phyloP scores from a whole-genome alignment of 2,888 invertebrate species.

The Caenorhabditis doughertyi region DNA sequence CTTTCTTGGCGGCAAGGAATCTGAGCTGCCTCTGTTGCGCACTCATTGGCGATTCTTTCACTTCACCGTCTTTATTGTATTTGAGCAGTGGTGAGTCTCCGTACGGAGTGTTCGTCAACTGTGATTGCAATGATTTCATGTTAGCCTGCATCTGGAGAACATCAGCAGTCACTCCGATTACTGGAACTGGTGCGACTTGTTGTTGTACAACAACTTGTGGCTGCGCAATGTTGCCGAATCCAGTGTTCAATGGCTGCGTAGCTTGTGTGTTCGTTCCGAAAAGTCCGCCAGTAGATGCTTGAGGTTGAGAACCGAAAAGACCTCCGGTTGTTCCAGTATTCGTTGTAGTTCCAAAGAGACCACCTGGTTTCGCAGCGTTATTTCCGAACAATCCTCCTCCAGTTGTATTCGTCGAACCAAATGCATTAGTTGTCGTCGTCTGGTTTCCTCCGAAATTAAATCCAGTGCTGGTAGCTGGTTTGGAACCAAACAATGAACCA shows the following conservation, averaged over 20 bases:
- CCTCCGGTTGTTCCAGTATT: slow-evolving; percentile 63
- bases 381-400: slow-evolving; percentile 68
- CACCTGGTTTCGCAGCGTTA: slow-evolving; percentile 67
- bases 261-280: slow-evolving; percentile 42
- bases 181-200: slow-evolving; percentile 69
- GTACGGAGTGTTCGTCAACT: slow-evolving; percentile 89
- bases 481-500: slow-evolving; percentile 68
- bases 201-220: slow-evolving; percentile 47
- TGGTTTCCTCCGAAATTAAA: slow-evolving; percentile 68
- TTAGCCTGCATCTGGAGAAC: slow-evolving; percentile 84
- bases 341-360: slow-evolving; percentile 70
- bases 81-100: slow-evolving; percentile 89
- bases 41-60: slow-evolving; percentile 48
- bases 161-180: slow-evolving; percentile 76
- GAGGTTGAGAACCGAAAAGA: slow-evolving; percentile 73
- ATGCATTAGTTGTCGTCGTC: slow-evolving; percentile 80
- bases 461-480: slow-evolving; percentile 70
- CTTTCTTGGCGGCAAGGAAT: slow-evolving; percentile 68
- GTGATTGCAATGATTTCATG: slow-evolving; percentile 87
- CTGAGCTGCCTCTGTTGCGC: slow-evolving; percentile 69
- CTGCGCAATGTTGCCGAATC: slow-evolving; percentile 56
- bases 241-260: slow-evolving; percentile 38
- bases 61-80: slow-evolving; percentile 47
- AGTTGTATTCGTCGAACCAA: slow-evolving; percentile 83
- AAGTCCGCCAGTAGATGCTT: slow-evolving; percentile 62